A percentile compares a stretch with the other conserved stretches of the same genome.
phyloP scores from a whole-genome alignment of 2,797 vertebrate species.

The Acipenser oxyrinchus region DNA sequence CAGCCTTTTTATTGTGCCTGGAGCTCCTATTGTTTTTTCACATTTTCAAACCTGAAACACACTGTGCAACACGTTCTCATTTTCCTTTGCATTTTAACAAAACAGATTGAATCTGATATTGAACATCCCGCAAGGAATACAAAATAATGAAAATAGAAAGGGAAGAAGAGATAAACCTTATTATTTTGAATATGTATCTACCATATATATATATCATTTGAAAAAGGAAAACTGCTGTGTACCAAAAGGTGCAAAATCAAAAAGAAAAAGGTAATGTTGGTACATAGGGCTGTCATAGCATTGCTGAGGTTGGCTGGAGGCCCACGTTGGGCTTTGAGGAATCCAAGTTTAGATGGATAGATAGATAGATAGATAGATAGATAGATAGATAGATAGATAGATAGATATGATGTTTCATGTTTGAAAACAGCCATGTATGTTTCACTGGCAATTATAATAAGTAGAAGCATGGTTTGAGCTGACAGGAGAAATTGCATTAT shows the following conservation, averaged over 20 bases:
- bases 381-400: not conserved
- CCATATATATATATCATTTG: not conserved
- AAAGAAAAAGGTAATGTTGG: no score
- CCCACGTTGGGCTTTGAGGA: no score
- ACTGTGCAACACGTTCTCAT: not conserved
- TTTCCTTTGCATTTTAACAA: slow-evolving; percentile 18
- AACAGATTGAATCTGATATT: slow-evolving; percentile 42
- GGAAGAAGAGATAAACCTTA: slow-evolving; percentile 7
- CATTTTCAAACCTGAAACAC: not conserved
- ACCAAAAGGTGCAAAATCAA: no score
- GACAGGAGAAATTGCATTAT: not conserved
- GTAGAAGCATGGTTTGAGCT: not conserved
- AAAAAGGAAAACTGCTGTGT: no score
- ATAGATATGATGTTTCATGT: no score
- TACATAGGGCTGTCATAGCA: no score
- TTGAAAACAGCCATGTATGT: no score
- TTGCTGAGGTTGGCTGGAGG: no score
- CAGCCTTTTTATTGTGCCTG: slow-evolving; percentile 39
- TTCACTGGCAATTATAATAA: not conserved
- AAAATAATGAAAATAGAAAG: slow-evolving; percentile 10
- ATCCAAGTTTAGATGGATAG: not conserved
- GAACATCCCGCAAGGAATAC: slow-evolving; percentile 17
- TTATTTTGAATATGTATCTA: not conserved
- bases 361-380: not conserved
- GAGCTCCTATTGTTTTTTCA: not conserved